Conservation (phyloP, 2,797 vertebrate genomes). For the Urocyon cinereoargenteus region DNA sequence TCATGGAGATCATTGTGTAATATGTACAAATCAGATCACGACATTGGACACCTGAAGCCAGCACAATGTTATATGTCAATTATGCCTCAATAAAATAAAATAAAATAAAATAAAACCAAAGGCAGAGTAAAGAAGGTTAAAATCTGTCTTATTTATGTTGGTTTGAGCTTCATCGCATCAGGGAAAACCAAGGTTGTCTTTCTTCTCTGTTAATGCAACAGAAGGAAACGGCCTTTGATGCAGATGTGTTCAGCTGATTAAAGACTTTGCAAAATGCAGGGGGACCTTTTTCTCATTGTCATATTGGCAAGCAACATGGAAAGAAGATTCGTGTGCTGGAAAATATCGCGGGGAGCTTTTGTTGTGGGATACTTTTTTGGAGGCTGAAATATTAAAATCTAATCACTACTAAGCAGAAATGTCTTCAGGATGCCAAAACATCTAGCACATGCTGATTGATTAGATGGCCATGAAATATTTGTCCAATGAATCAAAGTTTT, state of each 20-base stretch:
- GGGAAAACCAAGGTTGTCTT: background rate
- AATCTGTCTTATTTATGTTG: background rate
- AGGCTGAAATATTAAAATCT: constrained; percentile 56
- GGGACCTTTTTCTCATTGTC: background rate
- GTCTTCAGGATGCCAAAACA: background rate
- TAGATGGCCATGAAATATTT: constrained; percentile 61
- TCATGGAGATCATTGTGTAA: background rate
- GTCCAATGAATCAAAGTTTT: constrained; percentile 62
- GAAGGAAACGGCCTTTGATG: constrained; percentile 41
- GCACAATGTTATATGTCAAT: background rate
- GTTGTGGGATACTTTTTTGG: background rate
- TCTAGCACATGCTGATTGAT: background rate
- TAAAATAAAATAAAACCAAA: background rate
- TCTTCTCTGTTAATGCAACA: background rate
- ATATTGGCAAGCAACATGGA: constrained; percentile 21
- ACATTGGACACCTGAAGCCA: background rate
- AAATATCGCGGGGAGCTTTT: constrained; percentile 5
- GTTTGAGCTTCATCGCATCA: background rate
- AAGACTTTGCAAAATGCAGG: constrained; percentile 32
- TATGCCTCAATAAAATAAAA: background rate
- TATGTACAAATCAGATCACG: background rate
- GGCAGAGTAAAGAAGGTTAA: constrained; percentile 1
- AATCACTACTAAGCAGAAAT: background rate
- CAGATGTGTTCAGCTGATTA: constrained; percentile 56
- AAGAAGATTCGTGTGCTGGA: background rate